Percentiles rank a stretch among this genome's conserved stretches.
Evolutionary conservation across 2,888 invertebrate species (phyloP).

Genomic region (Metallyticus violacea): DNA sequence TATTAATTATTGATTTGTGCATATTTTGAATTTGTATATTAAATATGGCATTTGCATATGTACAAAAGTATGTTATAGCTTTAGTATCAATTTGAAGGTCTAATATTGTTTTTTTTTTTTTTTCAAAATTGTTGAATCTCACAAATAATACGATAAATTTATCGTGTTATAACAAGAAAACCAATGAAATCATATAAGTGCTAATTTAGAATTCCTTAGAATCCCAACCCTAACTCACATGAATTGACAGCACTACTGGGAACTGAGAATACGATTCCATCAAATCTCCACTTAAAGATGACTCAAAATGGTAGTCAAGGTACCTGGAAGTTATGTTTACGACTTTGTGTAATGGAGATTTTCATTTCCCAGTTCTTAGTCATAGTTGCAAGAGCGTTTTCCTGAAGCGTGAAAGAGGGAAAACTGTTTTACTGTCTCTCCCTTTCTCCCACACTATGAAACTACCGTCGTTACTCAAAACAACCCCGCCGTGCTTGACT

Average conservation of each 20-base stretch:
- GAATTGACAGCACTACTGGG: neutral
- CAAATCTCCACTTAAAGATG: neutral
- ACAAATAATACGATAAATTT: too few relatives aligned
- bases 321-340: neutral
- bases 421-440: neutral
- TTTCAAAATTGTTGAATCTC: too few relatives aligned
- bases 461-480: constrained; percentile 12
- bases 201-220: too few relatives aligned
- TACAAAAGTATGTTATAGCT: too few relatives aligned
- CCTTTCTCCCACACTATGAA: neutral
- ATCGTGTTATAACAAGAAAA: too few relatives aligned
- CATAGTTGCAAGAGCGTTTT: neutral
- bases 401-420: constrained; percentile 17
- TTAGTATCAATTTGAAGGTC: too few relatives aligned
- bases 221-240: too few relatives aligned
- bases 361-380: neutral
- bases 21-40: too few relatives aligned
- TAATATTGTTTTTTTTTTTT: too few relatives aligned
- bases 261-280: neutral
- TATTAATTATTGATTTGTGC: too few relatives aligned
- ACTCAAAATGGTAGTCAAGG: neutral
- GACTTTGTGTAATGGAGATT: neutral
- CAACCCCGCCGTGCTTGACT: neutral
- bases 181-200: too few relatives aligned
- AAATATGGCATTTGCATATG: too few relatives aligned